Conservation (phyloP, 92 coral and sea anemone species). For the Actinostola sp. region DNA sequence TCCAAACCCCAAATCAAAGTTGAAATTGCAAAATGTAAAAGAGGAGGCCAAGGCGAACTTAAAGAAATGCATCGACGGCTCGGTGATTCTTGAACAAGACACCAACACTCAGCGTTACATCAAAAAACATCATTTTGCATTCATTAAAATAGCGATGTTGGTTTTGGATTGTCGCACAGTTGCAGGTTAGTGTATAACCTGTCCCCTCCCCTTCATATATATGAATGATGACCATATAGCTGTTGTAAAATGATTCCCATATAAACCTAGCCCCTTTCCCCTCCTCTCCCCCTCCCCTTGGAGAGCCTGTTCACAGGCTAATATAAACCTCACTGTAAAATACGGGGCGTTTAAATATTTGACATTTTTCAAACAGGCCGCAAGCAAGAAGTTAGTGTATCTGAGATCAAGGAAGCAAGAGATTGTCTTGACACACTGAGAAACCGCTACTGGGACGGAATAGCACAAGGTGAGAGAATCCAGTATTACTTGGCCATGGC, state of each 20-base stretch:
- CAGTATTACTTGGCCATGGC: conserved; percentile 36
- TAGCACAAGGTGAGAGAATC: conserved; percentile 13
- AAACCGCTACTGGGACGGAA: conserved; percentile 25
- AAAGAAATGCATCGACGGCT: conserved; percentile 60
- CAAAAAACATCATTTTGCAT: conserved; percentile 78
- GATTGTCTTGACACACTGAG: conserved; percentile 35
- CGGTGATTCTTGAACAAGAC: conserved; percentile 37
- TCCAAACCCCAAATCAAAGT: conserved; percentile 13
- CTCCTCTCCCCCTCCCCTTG: no score
- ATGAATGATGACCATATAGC: no score
- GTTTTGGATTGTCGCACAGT: conserved; percentile 72
- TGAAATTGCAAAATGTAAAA: not conserved
- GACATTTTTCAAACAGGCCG: conserved; percentile 34
- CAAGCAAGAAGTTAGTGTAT: conserved; percentile 46
- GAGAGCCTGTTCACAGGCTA: no score
- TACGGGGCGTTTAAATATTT: no score
- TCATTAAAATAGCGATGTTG: conserved; percentile 69
- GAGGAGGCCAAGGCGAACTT: conserved; percentile 36
- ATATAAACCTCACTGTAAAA: no score
- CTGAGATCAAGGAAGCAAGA: conserved; percentile 53
- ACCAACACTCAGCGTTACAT: conserved; percentile 29
- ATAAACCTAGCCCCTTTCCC: no score
- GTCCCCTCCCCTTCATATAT: no score
- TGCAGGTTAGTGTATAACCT: conserved; percentile 42
- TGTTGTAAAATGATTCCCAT: no score